phyloP scores from a whole-genome alignment of 2,888 invertebrate genomes.

The Willowsia nigromaculata region DNA sequence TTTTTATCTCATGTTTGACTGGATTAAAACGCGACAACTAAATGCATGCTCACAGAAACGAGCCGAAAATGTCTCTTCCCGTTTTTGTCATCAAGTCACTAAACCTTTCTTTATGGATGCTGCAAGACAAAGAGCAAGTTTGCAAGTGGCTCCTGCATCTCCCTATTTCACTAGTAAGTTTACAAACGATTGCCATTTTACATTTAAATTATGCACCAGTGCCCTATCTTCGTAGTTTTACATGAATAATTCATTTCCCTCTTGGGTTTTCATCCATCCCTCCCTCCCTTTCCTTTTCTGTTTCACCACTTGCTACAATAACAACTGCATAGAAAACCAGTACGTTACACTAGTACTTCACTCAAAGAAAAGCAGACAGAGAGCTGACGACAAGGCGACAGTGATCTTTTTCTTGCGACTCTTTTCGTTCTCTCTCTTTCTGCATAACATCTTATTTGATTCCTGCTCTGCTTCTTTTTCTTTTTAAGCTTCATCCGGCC shows the following conservation, averaged over 20 bases:
- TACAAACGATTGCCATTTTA: constrained; percentile 72
- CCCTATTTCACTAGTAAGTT: constrained; percentile 5
- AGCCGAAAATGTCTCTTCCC: neutral
- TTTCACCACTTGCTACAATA: constrained; percentile 17
- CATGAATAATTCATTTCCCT: constrained; percentile 72
- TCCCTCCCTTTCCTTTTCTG: constrained; percentile 21
- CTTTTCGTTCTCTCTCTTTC: constrained; percentile 15
- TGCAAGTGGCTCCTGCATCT: neutral
- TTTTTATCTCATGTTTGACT: neutral
- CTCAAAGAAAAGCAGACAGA: neutral
- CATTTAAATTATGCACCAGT: constrained; percentile 72
- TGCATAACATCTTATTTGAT: constrained; percentile 51
- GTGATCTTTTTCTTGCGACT: constrained; percentile 49
- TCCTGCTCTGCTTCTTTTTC: neutral
- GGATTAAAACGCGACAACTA: constrained; percentile 11
- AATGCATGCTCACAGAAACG: neutral
- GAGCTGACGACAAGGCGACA: constrained; percentile 64
- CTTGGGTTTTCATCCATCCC: constrained; percentile 61
- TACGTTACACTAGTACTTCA: neutral
- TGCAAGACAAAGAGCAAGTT: neutral
- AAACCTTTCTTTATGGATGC: neutral
- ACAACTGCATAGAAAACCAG: neutral
- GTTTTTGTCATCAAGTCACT: constrained; percentile 16
- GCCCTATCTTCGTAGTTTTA: constrained; percentile 69
- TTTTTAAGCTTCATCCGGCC: constrained; percentile 34